Conservation (phyloP, 2,113 vertebrate genomes). For the Strigops habroptila region DNA sequence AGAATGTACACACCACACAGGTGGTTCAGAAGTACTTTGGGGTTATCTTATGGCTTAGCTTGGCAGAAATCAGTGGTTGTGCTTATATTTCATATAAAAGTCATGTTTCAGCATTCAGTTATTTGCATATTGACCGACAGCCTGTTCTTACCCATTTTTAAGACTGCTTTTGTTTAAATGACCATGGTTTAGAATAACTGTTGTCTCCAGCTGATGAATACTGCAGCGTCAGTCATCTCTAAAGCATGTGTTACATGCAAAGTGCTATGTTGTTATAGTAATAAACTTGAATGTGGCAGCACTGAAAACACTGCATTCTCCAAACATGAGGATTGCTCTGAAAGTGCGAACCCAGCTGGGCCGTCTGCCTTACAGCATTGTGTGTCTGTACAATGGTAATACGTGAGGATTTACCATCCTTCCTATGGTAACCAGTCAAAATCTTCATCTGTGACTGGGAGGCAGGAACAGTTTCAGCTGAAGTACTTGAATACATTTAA, state of each 20-base stretch:
- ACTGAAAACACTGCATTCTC: conserved; percentile 5
- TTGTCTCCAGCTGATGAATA: conserved; percentile 15
- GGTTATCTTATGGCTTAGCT: neutral
- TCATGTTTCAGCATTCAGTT: neutral
- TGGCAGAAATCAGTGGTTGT: neutral
- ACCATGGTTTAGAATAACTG: conserved; percentile 39
- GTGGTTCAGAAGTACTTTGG: conserved; percentile 7
- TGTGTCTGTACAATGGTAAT: neutral
- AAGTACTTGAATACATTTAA: neutral
- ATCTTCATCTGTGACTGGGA: neutral
- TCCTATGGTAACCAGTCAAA: neutral
- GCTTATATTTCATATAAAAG: conserved; percentile 10
- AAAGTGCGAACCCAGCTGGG: neutral
- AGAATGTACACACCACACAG: neutral
- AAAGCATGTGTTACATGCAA: neutral
- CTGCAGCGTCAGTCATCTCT: neutral
- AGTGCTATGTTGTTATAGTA: neutral
- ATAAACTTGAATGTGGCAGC: neutral
- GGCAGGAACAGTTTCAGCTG: neutral
- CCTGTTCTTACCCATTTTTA: conserved; percentile 8
- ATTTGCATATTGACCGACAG: conserved; percentile 57
- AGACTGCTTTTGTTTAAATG: conserved; percentile 6
- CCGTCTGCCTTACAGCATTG: neutral
- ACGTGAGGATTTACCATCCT: neutral
- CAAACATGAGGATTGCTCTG: neutral